phyloP scores from a whole-genome alignment of 2,113 vertebrate genomes.

The Serranochromis macrocephalus region DNA sequence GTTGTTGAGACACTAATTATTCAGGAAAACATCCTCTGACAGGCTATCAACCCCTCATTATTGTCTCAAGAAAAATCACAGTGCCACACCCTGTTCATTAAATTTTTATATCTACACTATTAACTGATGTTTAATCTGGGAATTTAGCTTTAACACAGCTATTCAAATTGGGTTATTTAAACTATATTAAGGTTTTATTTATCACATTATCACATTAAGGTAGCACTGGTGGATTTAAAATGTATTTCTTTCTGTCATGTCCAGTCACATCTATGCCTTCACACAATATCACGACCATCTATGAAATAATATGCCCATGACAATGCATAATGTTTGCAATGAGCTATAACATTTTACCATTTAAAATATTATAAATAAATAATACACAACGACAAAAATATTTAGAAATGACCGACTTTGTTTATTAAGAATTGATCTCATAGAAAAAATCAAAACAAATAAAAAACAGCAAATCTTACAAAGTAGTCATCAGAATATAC shows the following conservation, averaged over 20 bases:
- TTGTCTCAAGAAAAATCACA: not conserved
- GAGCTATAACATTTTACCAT: not conserved
- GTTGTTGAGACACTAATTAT: not conserved
- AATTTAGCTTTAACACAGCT: not conserved
- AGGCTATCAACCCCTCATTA: not conserved
- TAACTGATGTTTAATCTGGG: not conserved
- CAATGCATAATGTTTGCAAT: not conserved
- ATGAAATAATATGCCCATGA: not conserved
- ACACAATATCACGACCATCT: not conserved
- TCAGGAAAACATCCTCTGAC: not conserved
- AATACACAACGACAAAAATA: not conserved
- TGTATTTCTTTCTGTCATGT: not conserved
- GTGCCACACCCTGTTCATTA: not conserved
- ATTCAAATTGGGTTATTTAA: not conserved
- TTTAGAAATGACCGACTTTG: not conserved
- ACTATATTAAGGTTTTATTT: not conserved
- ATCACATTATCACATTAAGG: not conserved
- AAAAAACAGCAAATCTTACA: conserved; percentile 11
- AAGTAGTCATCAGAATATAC: conserved; percentile 20
- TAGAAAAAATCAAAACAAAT: not conserved
- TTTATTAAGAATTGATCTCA: conserved; percentile 46
- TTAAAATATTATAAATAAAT: not conserved
- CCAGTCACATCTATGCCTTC: not conserved
- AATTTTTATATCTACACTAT: not conserved
- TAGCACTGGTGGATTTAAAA: not conserved